Conservation (phyloP, 1,140 invertebrate genomes). For the Akabosia matsudoensis region DNA sequence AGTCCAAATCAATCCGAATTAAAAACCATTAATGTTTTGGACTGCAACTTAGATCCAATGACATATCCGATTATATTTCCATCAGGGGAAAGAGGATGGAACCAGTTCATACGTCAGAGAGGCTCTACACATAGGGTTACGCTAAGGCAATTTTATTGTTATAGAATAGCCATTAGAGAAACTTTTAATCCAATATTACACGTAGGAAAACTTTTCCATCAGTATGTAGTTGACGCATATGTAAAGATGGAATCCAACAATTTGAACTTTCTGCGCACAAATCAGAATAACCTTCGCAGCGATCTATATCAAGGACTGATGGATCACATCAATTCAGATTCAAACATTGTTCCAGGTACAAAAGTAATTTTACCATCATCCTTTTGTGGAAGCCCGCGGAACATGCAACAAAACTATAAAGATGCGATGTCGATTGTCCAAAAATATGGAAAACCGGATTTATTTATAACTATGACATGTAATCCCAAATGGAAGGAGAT, state of each 20-base stretch:
- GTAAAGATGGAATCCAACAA: constrained; percentile 45
- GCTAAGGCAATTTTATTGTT: neutral
- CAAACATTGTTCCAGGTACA: neutral
- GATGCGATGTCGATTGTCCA: constrained; percentile 53
- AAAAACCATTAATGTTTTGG: neutral
- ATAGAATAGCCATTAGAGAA: neutral
- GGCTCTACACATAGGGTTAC: neutral
- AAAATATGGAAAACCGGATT: constrained; percentile 51
- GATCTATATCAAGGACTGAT: constrained; percentile 43
- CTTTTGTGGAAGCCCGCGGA: constrained; percentile 50
- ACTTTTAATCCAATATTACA: constrained; percentile 22
- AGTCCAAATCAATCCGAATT: neutral
- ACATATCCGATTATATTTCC: constrained; percentile 52
- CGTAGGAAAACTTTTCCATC: constrained; percentile 39
- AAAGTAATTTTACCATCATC: constrained; percentile 49
- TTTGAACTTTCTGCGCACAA: constrained; percentile 37
- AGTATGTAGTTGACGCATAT: constrained; percentile 48
- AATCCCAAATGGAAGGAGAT: constrained; percentile 58
- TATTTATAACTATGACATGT: constrained; percentile 53
- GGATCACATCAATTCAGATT: constrained; percentile 32
- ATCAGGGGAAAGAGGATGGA: constrained; percentile 51
- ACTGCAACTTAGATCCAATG: constrained; percentile 44
- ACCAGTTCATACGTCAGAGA: neutral
- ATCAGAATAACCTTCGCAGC: constrained; percentile 45
- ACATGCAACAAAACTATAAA: constrained; percentile 54